Conservation (phyloP, 2,888 invertebrate genomes). For the Beris morrisii region DNA sequence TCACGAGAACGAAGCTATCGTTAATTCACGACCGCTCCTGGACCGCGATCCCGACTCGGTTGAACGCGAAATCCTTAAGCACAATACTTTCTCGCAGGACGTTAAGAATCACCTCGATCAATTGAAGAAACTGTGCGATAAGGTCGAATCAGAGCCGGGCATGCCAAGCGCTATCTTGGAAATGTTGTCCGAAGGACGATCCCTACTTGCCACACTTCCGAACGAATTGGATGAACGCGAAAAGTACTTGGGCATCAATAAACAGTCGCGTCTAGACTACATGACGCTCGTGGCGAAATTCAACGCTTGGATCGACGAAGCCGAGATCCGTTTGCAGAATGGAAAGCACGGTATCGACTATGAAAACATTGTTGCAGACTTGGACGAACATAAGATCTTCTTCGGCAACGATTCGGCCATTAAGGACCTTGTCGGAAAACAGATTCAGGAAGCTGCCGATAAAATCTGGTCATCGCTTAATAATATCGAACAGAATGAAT, state of each 20-base stretch:
- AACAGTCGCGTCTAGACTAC: conserved; percentile 75
- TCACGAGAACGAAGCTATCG: conserved; percentile 77
- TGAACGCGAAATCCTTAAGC: conserved; percentile 77
- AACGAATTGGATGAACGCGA: conserved; percentile 78
- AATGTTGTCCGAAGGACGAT: conserved; percentile 82
- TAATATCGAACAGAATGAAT: conserved; percentile 77
- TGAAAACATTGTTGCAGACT: conserved; percentile 76
- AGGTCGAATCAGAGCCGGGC: conserved; percentile 73
- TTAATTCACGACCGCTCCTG: conserved; percentile 80
- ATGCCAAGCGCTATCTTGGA: conserved; percentile 80
- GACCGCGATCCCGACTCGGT: conserved; percentile 79
- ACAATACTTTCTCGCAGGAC: conserved; percentile 67
- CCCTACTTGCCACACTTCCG: conserved; percentile 75
- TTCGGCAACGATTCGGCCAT: conserved; percentile 78
- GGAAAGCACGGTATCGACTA: conserved; percentile 87
- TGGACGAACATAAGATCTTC: conserved; percentile 86
- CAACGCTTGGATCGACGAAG: conserved; percentile 81
- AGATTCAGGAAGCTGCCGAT: conserved; percentile 81
- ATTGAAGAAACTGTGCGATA: conserved; percentile 69
- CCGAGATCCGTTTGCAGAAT: conserved; percentile 73
- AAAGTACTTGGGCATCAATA: conserved; percentile 77
- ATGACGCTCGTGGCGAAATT: conserved; percentile 75
- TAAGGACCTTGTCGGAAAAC: conserved; percentile 77
- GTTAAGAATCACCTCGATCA: conserved; percentile 72
- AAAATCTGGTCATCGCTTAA: conserved; percentile 86